phyloP scores from a whole-genome alignment of 2,113 vertebrate species.

The Megaleporinus macrocephalus region DNA sequence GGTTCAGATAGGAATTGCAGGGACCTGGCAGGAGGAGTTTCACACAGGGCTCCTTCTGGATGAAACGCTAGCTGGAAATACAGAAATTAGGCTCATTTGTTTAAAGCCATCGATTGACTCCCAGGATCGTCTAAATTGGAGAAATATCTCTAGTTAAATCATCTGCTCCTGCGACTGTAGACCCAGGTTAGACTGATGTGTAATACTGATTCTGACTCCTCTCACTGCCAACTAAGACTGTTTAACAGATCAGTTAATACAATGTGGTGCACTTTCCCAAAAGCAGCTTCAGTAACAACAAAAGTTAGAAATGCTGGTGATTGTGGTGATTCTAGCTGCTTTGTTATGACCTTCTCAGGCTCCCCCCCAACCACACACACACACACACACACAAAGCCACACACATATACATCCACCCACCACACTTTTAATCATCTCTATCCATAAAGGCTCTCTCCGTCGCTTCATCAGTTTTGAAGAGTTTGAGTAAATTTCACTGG shows the following conservation, averaged over 20 bases:
- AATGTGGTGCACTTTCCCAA: background rate
- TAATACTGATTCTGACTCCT: too few relatives aligned
- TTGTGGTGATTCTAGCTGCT: background rate
- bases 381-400: too few relatives aligned
- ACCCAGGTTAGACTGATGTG: too few relatives aligned
- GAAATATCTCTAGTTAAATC: too few relatives aligned
- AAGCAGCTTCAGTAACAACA: background rate
- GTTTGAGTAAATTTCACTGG: conserved; percentile 5
- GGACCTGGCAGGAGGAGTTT: too few relatives aligned
- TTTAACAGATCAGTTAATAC: background rate
- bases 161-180: too few relatives aligned
- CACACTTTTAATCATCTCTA: conserved; percentile 9
- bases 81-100: too few relatives aligned
- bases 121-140: too few relatives aligned
- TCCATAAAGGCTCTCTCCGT: background rate
- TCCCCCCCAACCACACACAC: background rate
- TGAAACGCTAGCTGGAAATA: too few relatives aligned
- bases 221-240: background rate
- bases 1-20: too few relatives aligned
- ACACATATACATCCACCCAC: conserved; percentile 5
- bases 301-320: background rate
- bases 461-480: conserved; percentile 2
- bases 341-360: background rate
- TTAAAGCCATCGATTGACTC: too few relatives aligned
- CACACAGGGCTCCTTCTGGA: too few relatives aligned